A percentile compares a stretch with the other conserved stretches of the same genome.
Evolutionary conservation across 2,113 vertebrate genomes (phyloP).

Genomic region (Antennarius striatus): DNA sequence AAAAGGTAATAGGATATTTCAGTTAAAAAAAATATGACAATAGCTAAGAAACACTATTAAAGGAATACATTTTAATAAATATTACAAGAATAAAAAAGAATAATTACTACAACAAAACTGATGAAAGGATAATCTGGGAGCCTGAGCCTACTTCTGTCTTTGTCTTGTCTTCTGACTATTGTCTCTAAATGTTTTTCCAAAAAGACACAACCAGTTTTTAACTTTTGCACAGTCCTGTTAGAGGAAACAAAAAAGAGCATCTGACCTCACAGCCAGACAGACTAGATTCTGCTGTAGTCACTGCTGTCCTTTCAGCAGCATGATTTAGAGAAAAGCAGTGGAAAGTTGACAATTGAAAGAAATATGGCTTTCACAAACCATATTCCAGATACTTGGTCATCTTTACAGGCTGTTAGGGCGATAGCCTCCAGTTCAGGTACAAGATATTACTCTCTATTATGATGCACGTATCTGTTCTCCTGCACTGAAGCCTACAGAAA

Average conservation of each 20-base stretch:
- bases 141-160: no score
- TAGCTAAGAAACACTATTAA: no score
- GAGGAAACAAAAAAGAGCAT: constrained; percentile 29
- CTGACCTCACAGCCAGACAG: constrained; percentile 32
- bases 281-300: constrained; percentile 37
- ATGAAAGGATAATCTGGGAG: background rate
- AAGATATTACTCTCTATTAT: constrained; percentile 27
- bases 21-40: no score
- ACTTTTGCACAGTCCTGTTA: constrained; percentile 1
- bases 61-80: no score
- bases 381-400: constrained; percentile 47
- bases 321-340: constrained; percentile 40
- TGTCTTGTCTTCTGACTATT: no score
- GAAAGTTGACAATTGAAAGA: constrained; percentile 41
- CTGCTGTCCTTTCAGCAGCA: constrained; percentile 26
- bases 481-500: constrained; percentile 25
- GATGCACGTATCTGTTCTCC: constrained; percentile 43
- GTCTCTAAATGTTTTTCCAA: background rate
- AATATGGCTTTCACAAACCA: constrained; percentile 43
- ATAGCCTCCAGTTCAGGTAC: constrained; percentile 37
- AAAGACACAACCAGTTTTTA: constrained; percentile 10
- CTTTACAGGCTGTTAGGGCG: constrained; percentile 41
- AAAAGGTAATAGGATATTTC: no score
- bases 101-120: no score
- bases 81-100: no score